Conservation (phyloP, 2,888 invertebrate species). For the Heliconius cydno region DNA sequence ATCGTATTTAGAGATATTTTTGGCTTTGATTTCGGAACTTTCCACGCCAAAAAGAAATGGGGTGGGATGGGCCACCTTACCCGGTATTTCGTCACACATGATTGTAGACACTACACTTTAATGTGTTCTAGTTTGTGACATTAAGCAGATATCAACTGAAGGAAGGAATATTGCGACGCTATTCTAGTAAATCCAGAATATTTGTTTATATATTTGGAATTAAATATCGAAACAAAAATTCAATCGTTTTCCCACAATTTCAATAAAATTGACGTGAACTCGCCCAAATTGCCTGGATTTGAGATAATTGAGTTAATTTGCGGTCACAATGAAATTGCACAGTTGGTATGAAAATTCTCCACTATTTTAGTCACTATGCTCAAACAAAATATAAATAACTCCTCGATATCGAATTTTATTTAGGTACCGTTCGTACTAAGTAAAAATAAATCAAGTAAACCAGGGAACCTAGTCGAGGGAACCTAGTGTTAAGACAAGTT, state of each 20-base stretch:
- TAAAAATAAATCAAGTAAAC: background rate
- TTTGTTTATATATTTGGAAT: constrained; percentile 1
- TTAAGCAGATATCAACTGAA: background rate
- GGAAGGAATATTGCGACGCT: background rate
- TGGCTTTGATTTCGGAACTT: too few relatives aligned
- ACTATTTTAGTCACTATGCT: constrained; percentile 12
- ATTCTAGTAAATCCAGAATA: background rate
- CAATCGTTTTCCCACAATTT: constrained; percentile 30
- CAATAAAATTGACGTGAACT: constrained; percentile 41
- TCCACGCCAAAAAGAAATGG: too few relatives aligned
- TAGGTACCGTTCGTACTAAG: background rate
- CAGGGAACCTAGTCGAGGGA: too few relatives aligned
- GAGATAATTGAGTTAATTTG: constrained; percentile 44
- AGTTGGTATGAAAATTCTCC: constrained; percentile 27
- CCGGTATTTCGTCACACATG: too few relatives aligned
- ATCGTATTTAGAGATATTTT: too few relatives aligned
- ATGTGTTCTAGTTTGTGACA: too few relatives aligned
- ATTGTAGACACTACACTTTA: too few relatives aligned
- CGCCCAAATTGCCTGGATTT: constrained; percentile 41
- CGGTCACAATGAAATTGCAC: constrained; percentile 40
- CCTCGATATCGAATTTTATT: background rate
- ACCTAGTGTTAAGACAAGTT: too few relatives aligned
- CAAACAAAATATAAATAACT: background rate
- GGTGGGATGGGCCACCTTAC: too few relatives aligned
- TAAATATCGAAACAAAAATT: constrained; percentile 29